Percentiles rank a stretch among this genome's conserved stretches.
Conservation (phyloP, 2,797 vertebrate genomes). For the Aselliscus stoliczkanus region DNA sequence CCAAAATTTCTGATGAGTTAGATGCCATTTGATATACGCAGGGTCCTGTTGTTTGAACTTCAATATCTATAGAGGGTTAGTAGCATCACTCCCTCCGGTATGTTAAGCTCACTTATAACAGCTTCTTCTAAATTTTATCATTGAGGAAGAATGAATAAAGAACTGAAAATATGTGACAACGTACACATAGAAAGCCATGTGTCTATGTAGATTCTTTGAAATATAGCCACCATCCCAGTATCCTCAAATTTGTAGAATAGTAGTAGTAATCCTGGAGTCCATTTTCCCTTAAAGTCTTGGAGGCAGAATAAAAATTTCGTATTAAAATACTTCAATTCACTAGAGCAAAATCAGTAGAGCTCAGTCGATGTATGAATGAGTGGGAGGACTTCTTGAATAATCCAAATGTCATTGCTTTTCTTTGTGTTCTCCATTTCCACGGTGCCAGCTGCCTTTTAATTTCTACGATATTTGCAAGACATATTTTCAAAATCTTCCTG, state of each 20-base stretch:
- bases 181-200: slow-evolving; percentile 69
- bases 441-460: neutral
- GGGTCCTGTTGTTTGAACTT: slow-evolving; percentile 45
- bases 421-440: neutral
- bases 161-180: slow-evolving; percentile 55
- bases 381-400: slow-evolving; percentile 56
- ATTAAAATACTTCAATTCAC: slow-evolving; percentile 75
- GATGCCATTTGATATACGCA: slow-evolving; percentile 19
- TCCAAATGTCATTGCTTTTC: neutral
- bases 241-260: slow-evolving; percentile 56
- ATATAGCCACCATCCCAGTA: slow-evolving; percentile 64
- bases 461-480: neutral
- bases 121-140: slow-evolving; percentile 45
- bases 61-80: slow-evolving; percentile 27
- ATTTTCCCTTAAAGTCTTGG: slow-evolving; percentile 68
- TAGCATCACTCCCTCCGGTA: slow-evolving; percentile 46
- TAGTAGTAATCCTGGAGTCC: slow-evolving; percentile 61
- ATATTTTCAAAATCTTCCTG: neutral
- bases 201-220: slow-evolving; percentile 70
- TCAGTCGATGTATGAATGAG: slow-evolving; percentile 49
- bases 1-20: slow-evolving; percentile 38
- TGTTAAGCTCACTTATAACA: slow-evolving; percentile 52
- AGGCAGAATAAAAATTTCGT: slow-evolving; percentile 73
- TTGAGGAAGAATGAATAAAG: slow-evolving; percentile 58
- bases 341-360: slow-evolving; percentile 57